Percentiles rank a stretch among this genome's conserved stretches.
Evolutionary conservation across 2,797 vertebrate genomes (phyloP).

Genomic region (Enteromius mattozi): DNA sequence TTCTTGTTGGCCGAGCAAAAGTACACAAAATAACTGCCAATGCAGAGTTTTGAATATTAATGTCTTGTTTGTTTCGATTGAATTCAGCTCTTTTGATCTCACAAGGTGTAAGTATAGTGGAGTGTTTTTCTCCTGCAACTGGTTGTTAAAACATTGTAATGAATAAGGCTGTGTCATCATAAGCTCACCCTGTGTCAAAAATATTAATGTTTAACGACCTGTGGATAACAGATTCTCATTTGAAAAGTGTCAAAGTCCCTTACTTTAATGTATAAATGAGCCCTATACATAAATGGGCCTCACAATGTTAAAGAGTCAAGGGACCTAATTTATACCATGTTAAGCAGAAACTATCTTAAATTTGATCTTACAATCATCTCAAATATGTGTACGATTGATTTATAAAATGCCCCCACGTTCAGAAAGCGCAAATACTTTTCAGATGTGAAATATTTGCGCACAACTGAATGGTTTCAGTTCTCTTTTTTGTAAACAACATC

Average conservation of each 20-base stretch:
- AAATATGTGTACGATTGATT: background rate
- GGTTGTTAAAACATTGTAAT: background rate
- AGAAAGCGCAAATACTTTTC: too few species aligned
- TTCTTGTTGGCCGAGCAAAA: background rate
- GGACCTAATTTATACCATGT: too few species aligned
- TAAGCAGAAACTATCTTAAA: too few species aligned
- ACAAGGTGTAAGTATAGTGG: background rate
- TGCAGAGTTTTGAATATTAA: too few species aligned
- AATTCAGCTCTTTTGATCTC: background rate
- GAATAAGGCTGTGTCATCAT: too few species aligned
- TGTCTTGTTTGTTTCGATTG: background rate
- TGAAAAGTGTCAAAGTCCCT: slow-evolving; percentile 6
- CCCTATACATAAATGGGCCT: background rate
- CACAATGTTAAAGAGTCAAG: background rate
- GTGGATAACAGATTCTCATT: slow-evolving; percentile 4
- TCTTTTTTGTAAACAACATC: background rate
- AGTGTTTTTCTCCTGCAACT: background rate
- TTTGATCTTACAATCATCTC: too few species aligned
- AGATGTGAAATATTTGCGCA: background rate
- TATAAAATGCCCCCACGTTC: too few species aligned
- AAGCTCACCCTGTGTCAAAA: background rate
- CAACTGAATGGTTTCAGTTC: background rate
- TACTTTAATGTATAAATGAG: background rate
- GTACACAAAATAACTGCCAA: background rate
- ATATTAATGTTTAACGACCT: slow-evolving; percentile 14